Base-by-base conservation (phyloP, 2,888 invertebrate genomes). In the Pharmacophagus antenor region DNA sequence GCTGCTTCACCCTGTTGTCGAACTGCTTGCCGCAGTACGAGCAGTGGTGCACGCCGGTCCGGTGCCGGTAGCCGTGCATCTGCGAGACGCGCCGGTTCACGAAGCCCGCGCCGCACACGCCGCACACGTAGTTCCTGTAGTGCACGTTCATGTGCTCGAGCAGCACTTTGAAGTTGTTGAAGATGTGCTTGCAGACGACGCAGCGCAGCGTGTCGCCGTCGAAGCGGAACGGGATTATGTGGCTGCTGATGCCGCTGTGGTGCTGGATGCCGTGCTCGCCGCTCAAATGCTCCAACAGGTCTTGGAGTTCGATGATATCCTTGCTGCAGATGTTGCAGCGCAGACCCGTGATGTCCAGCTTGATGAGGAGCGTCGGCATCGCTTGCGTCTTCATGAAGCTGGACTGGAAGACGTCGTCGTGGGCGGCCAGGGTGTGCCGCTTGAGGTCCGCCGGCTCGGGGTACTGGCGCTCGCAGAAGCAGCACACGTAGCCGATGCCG, bases 21-120 rank as follows among this genome's bases (percentile, higher is more conserved):
- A 91, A 92, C 0, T 82, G 72, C 67, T 91, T 91, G 0, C 79
- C 67, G 61, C 92, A 92, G 48, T 71, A 77, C 0, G 74, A 72
- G 55, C 92, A 92, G 20, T 71, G 68, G 47, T 77, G 80, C 0
- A 65, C 66, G 0, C 85, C 86, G 3, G 69, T 75, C 61, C 72
- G 73, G 51, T 86, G 85, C 18, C 75, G 65, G 17, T 77, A 74
- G 18, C 71, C 67, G 54, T 87, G 86, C 0, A 71, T 67, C 17
- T 72, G 71, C 2, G 79, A 57, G 61, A 74, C 73, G 6, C 72
- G 65, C 37, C 70, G 69, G 31, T 73, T 81, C 0, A 82, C 74
- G 17, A 79, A 84, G 0, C 80, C 79, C 0, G 71, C 64, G 21
- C 75, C 77, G 60, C 84, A 84, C 0, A 71, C 62, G 0, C 74